Percentiles rank a stretch among this genome's conserved stretches.
phyloP scores from a whole-genome alignment of 2,888 invertebrate genomes.

The Platycnemis pennipes region DNA sequence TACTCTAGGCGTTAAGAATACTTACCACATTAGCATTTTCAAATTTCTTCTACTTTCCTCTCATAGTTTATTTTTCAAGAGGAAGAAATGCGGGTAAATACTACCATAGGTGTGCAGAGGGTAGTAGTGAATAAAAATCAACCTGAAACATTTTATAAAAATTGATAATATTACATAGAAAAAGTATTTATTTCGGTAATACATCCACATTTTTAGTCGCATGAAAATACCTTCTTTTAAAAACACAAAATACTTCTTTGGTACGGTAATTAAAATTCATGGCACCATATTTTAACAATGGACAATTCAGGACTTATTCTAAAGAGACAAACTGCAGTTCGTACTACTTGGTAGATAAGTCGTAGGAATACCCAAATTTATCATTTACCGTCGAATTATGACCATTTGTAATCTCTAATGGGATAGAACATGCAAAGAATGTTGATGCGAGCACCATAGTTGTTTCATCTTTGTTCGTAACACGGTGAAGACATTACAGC shows the following conservation, averaged over 20 bases:
- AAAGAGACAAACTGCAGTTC: neutral
- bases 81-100: too few species aligned
- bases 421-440: neutral
- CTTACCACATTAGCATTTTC: too few species aligned
- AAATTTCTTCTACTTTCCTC: too few species aligned
- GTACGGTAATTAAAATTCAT: neutral
- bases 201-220: neutral
- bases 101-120: too few species aligned
- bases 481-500: neutral
- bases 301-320: neutral
- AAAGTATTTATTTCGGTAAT: neutral
- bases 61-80: too few species aligned
- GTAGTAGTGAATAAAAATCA: too few species aligned
- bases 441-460: neutral
- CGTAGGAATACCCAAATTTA: neutral
- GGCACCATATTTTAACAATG: neutral
- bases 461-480: neutral
- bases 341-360: neutral
- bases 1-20: too few species aligned
- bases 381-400: conserved; percentile 4
- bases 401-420: neutral
- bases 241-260: neutral
- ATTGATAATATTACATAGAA: neutral
- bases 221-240: neutral
- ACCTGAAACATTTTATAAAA: neutral